Conservation (phyloP, 2,797 vertebrate genomes). For the Streptopelia turtur region DNA sequence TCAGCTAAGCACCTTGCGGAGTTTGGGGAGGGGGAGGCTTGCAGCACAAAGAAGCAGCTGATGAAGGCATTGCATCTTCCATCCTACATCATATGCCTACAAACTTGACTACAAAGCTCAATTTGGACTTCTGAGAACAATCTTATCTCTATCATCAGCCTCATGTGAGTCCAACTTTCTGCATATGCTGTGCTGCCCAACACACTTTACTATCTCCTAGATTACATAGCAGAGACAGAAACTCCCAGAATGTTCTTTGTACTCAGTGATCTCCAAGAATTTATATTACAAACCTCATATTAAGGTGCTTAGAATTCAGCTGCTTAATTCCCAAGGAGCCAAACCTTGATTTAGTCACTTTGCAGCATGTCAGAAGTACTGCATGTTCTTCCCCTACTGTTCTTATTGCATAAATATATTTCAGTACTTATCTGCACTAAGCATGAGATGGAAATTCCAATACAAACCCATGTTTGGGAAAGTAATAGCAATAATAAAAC, state of each 20-base stretch:
- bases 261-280: neutral
- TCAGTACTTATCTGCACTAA: neutral
- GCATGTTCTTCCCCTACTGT: neutral
- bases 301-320: conserved; percentile 5
- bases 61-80: neutral
- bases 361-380: neutral
- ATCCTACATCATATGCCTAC: neutral
- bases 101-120: neutral
- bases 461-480: neutral
- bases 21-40: neutral
- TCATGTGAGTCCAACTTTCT: neutral
- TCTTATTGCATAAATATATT: neutral
- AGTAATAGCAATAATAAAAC: conserved; percentile 3
- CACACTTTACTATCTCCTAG: neutral
- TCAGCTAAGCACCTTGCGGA: neutral
- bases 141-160: neutral
- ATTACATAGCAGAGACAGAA: conserved; percentile 18
- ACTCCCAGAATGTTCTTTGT: conserved; percentile 4
- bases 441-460: neutral
- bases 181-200: neutral
- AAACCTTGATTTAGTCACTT: conserved; percentile 26
- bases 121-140: neutral
- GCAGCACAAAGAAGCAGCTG: neutral
- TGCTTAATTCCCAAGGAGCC: neutral
- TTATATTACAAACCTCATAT: neutral